phyloP scores from a whole-genome alignment of 2,888 invertebrate species.

The Dromius quadrimaculatus region DNA sequence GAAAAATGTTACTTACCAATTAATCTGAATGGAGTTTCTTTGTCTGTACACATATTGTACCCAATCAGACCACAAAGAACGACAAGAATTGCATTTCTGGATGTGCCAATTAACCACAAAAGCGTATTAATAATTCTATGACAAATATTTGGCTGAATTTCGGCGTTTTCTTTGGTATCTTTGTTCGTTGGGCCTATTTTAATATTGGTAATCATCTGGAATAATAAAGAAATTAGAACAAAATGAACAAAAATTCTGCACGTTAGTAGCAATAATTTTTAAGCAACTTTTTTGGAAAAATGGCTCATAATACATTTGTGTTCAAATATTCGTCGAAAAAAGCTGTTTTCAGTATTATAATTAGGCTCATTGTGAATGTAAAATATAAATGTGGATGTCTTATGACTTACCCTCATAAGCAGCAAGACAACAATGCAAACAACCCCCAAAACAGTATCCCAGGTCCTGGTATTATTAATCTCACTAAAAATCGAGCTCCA shows the following conservation, averaged over 20 bases:
- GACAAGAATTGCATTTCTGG: slow-evolving; percentile 88
- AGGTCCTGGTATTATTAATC: slow-evolving; percentile 74
- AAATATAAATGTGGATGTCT: slow-evolving; percentile 5
- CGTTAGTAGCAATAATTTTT: not conserved
- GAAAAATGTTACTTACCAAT: slow-evolving; percentile 70
- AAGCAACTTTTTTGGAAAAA: too few species aligned
- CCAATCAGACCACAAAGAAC: slow-evolving; percentile 79
- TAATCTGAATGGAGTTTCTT: slow-evolving; percentile 73
- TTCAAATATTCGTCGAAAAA: not conserved
- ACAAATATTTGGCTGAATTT: slow-evolving; percentile 66
- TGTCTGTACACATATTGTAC: slow-evolving; percentile 64
- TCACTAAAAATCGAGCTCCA: slow-evolving; percentile 80
- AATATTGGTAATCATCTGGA: slow-evolving; percentile 74
- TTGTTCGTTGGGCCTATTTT: slow-evolving; percentile 72
- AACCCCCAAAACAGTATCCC: slow-evolving; percentile 83
- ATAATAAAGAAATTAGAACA: not conserved
- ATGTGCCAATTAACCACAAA: slow-evolving; percentile 83
- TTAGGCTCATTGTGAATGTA: too few species aligned
- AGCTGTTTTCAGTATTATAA: too few species aligned
- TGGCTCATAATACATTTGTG: not conserved
- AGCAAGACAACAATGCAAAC: slow-evolving; percentile 81
- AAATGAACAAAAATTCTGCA: slow-evolving; percentile 49
- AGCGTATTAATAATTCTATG: slow-evolving; percentile 75
- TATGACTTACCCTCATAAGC: slow-evolving; percentile 77
- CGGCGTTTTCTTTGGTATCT: slow-evolving; percentile 49